phyloP scores from a whole-genome alignment of 2,113 vertebrate species.

The Anolis carolinensis region DNA sequence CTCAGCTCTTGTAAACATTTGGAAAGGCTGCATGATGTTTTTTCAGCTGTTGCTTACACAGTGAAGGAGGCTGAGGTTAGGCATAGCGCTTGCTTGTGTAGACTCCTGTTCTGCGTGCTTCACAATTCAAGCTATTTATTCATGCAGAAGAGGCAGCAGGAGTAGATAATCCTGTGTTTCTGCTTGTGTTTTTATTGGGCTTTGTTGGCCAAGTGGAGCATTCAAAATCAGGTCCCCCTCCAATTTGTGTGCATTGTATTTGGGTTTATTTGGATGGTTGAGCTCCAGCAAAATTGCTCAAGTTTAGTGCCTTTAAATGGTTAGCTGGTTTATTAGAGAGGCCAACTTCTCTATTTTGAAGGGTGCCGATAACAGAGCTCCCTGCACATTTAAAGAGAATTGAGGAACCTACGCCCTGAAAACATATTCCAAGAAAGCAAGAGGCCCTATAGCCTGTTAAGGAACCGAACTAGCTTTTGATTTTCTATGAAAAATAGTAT shows the following conservation, averaged over 20 bases:
- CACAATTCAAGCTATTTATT: constrained; percentile 5
- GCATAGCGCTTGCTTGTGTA: constrained; percentile 7
- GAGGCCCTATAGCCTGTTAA: not conserved
- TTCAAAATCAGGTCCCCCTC: not conserved
- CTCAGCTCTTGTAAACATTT: not conserved
- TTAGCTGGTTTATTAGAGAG: not conserved
- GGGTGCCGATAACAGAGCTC: not conserved
- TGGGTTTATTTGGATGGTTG: not conserved
- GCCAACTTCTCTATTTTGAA: not conserved
- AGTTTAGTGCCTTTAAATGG: not conserved
- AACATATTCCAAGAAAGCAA: not conserved
- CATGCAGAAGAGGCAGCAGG: constrained; percentile 9
- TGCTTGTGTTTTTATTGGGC: not conserved
- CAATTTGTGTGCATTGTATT: not conserved
- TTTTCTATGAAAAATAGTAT: not conserved
- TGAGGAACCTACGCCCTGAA: not conserved
- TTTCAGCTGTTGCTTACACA: not conserved
- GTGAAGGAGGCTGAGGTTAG: not conserved
- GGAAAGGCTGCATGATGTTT: not conserved
- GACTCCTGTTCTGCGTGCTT: not conserved
- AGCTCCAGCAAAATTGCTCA: not conserved
- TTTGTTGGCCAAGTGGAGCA: constrained; percentile 1
- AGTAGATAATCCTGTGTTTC: constrained; percentile 17
- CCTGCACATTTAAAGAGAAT: no score
- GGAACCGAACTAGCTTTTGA: no score